phyloP scores from a whole-genome alignment of 2,797 vertebrate genomes.

The Cirrhinus mrigala region DNA sequence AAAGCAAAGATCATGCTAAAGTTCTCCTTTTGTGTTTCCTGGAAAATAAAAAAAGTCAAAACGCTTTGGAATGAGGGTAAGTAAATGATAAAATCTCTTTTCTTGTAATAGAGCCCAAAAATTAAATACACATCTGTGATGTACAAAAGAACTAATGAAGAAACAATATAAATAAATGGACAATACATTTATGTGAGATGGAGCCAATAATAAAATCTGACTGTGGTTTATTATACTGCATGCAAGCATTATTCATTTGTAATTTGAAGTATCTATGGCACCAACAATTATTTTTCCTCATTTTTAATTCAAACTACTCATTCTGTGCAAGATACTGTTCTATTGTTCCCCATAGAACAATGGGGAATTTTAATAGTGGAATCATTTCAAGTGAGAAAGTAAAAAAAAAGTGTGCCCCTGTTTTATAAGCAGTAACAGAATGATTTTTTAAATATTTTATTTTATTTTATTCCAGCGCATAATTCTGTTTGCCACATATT shows the following conservation, averaged over 20 bases:
- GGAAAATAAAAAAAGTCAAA: neutral
- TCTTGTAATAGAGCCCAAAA: neutral
- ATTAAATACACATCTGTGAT: neutral
- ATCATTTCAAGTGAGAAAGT: constrained; percentile 33
- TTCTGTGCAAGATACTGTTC: constrained; percentile 17
- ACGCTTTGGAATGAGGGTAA: neutral
- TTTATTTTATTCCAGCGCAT: neutral
- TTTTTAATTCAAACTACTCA: constrained; percentile 23
- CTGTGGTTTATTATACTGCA: neutral
- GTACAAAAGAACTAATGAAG: neutral
- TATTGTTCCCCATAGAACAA: no score
- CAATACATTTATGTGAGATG: neutral
- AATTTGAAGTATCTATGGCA: constrained; percentile 10
- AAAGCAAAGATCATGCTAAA: neutral
- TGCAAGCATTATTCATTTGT: constrained; percentile 17
- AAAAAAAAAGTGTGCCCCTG: neutral
- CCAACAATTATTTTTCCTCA: neutral
- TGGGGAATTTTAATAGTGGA: constrained; percentile 12
- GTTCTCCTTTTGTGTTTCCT: neutral
- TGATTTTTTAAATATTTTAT: neutral
- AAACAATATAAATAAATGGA: neutral
- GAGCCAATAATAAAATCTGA: neutral
- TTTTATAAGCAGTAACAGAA: constrained; percentile 21
- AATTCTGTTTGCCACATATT: constrained; percentile 20
- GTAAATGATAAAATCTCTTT: neutral